These are phyloP conservation scores for Microcebus griseorufus DNA, from an alignment of 2,113 vertebrate species.

Conservation along the genomic window DNA sequence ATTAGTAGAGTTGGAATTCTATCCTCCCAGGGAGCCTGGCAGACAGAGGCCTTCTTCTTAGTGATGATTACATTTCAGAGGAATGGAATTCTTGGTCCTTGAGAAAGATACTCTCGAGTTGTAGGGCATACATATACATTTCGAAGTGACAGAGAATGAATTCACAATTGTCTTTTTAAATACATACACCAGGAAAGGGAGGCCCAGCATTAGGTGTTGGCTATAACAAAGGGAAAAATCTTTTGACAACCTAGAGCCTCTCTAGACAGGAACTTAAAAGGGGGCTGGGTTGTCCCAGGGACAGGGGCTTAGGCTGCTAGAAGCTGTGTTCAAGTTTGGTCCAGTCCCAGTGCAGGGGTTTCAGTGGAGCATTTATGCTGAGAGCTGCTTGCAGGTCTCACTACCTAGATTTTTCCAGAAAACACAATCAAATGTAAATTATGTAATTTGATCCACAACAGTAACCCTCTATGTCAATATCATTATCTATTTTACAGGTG, in stretches of 20 bases:
- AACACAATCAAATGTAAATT: background rate
- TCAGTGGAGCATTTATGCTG: background rate
- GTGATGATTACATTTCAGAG: background rate
- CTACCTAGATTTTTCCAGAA: background rate
- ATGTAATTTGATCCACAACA: constrained; percentile 11
- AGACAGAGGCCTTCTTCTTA: background rate
- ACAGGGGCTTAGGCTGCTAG: rapidly evolving
- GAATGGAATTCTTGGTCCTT: background rate
- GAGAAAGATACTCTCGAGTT: background rate
- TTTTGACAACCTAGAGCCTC: background rate
- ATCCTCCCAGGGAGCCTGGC: background rate
- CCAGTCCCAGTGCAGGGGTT: background rate
- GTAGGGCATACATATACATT: background rate
- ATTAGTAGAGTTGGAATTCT: background rate
- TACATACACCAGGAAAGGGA: background rate
- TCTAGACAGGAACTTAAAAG: background rate
- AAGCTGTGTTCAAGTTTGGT: background rate
- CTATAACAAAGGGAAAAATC: background rate
- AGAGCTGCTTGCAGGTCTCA: background rate
- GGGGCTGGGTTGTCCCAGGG: background rate
- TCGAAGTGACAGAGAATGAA: background rate
- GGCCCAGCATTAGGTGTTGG: background rate
- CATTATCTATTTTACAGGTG: constrained; percentile 6
- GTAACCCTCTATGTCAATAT: background rate
- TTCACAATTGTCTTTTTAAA: background rate